Conservation (phyloP, 2,888 invertebrate genomes). For the Cerceris rybyensis region DNA sequence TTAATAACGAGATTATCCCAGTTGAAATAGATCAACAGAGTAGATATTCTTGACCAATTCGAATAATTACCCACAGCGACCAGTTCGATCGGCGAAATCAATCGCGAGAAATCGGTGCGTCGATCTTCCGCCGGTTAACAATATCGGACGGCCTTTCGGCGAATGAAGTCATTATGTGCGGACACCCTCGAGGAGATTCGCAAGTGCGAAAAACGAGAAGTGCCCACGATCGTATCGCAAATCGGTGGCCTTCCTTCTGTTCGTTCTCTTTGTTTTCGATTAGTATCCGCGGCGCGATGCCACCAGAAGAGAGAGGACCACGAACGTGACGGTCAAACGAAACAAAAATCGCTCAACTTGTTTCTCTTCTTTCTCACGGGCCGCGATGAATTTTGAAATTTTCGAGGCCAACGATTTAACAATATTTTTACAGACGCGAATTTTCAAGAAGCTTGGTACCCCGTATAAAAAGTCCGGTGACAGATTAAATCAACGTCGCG, state of each 20-base stretch:
- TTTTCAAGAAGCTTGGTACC: no score
- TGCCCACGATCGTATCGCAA: conserved; percentile 38
- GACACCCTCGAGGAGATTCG: conserved; percentile 33
- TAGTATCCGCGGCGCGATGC: conserved; percentile 56
- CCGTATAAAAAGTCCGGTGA: no score
- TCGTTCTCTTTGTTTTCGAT: conserved; percentile 42
- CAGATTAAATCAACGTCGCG: no score
- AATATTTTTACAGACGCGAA: no score
- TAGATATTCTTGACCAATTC: neutral
- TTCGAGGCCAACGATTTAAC: neutral
- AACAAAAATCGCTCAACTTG: conserved; percentile 48
- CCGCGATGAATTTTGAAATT: neutral
- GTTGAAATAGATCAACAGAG: no score
- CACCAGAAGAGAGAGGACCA: conserved; percentile 33
- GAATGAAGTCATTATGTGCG: conserved; percentile 32
- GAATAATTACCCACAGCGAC: neutral
- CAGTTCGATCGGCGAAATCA: neutral
- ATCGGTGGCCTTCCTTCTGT: conserved; percentile 21
- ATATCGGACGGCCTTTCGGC: conserved; percentile 26
- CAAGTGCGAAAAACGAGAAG: conserved; percentile 26
- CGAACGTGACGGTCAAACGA: conserved; percentile 58
- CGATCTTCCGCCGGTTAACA: conserved; percentile 20
- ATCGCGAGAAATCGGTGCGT: conserved; percentile 1
- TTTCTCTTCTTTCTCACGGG: conserved; percentile 37
- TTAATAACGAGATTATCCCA: no score